Evolutionary conservation across 1,140 invertebrate genomes (phyloP).

Genomic region (Colletes latitarsis): DNA sequence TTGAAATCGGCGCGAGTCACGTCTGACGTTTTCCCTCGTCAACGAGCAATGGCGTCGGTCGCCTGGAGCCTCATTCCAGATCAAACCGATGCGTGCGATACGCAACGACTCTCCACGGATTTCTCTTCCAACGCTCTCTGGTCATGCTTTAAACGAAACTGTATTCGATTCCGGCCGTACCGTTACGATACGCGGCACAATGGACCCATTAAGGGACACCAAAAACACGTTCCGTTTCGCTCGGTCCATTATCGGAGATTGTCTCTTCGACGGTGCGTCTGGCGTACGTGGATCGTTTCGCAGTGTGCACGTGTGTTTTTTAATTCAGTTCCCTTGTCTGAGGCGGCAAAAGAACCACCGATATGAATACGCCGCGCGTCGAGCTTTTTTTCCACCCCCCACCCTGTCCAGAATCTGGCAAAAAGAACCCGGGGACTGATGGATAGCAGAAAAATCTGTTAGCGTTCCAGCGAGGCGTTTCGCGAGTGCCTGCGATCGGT

Average conservation of each 20-base stretch:
- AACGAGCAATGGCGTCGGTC: not conserved
- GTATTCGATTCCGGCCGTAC: constrained; percentile 21
- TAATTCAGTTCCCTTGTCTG: constrained; percentile 27
- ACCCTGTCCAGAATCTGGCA: too few species aligned
- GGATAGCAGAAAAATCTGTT: constrained; percentile 30
- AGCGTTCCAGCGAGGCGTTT: constrained; percentile 15
- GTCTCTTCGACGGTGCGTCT: constrained; percentile 1
- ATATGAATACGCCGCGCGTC: constrained; percentile 21
- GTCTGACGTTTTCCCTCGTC: too few species aligned
- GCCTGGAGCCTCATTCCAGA: constrained; percentile 4
- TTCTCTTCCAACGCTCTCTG: not conserved
- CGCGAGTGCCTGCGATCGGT: not conserved
- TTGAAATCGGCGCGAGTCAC: too few species aligned
- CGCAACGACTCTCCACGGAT: constrained; percentile 40
- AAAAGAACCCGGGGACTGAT: constrained; percentile 1
- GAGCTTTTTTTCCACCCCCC: not conserved
- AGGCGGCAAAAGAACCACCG: not conserved
- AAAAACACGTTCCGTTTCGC: constrained; percentile 48
- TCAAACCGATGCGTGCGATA: constrained; percentile 22
- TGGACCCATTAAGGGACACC: constrained; percentile 48
- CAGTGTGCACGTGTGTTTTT: constrained; percentile 11
- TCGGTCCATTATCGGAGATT: constrained; percentile 50
- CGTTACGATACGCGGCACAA: constrained; percentile 44
- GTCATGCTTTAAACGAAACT: constrained; percentile 32
- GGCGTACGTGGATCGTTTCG: not conserved